Evolutionary conservation across 1,140 invertebrate species (phyloP), one percentile per base, ranked within the genome.

Genomic region (Ectropis grisescens): DNA sequence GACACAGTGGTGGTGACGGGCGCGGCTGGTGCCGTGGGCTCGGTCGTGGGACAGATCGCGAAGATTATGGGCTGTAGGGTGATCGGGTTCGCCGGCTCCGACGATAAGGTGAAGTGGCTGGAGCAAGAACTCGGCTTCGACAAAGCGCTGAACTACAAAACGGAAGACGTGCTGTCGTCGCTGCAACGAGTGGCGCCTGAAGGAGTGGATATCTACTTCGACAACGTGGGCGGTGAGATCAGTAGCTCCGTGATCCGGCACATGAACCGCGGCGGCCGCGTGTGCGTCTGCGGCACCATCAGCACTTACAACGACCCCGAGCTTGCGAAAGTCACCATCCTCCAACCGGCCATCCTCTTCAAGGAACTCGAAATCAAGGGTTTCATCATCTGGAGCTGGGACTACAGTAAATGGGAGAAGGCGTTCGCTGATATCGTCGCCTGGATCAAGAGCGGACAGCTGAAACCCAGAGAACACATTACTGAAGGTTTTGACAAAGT

Each of bases 401-500:
- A n/a, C n/a, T 13, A 29, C 3, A 36, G 50, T 6, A 35, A 70
- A 14, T 85, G 81, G 75, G 29, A 46, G 7, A 72, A 84, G 46
- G 85, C 76, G 1, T 62, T 83, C 12, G 33, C 42, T 2, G 64
- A 85, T 33, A 48, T 86, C 22, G 37, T 56, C 0, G 33, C 72
- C 23, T 85, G 85, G 85, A 82, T 86, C 13, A 55, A 75, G 38
- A 72, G 72, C 37, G 86, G 85, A 1, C 83, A 87, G 49, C 13
- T 89, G 2, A 83, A 84, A 44, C 64, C 76, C 8, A 64, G 64
- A 28, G 86, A 88, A 47, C 84, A 85, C 4, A 39, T 86, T 0
- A 82, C 75, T 0, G 65, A 85, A 36, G 87, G 88, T 6, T 88
- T 88, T 55, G 85, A 87, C 19, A 85, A 86, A 10, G 66, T 86